A percentile compares a stretch with the other conserved stretches of the same genome.
Evolutionary conservation across 2,113 vertebrate genomes (phyloP).

Genomic region (Polypterus senegalus): DNA sequence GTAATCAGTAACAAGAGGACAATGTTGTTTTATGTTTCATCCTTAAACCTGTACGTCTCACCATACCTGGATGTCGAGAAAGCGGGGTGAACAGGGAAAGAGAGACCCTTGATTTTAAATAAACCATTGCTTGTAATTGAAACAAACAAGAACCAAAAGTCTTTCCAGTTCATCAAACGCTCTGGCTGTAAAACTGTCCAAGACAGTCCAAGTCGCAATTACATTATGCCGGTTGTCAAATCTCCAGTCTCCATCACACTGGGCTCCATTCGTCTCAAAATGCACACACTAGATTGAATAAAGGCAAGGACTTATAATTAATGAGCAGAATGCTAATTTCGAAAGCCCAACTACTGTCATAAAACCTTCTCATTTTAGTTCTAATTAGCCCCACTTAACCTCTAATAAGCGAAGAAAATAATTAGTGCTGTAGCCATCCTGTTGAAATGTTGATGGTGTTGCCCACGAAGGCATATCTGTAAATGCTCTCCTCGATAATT

Average conservation of each 20-base stretch:
- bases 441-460: too few relatives aligned
- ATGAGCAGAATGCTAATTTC: too few relatives aligned
- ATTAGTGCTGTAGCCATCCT: neutral
- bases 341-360: too few relatives aligned
- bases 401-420: neutral
- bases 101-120: neutral
- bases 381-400: constrained; percentile 4
- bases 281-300: too few relatives aligned
- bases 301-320: too few relatives aligned
- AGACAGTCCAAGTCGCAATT: neutral
- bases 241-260: too few relatives aligned
- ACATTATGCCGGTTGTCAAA: too few relatives aligned
- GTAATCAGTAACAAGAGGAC: constrained; percentile 59
- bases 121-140: neutral
- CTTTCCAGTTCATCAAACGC: neutral
- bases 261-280: too few relatives aligned
- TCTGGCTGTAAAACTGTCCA: too few relatives aligned
- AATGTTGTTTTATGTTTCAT: constrained; percentile 48
- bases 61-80: constrained; percentile 13
- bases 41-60: constrained; percentile 46
- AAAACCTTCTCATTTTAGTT: neutral
- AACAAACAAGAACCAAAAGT: neutral
- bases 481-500: too few relatives aligned
- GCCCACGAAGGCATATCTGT: too few relatives aligned
- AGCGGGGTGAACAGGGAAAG: neutral